Evolutionary conservation across 2,113 vertebrate genomes (phyloP).

Genomic region (Elaphurus davidianus): DNA sequence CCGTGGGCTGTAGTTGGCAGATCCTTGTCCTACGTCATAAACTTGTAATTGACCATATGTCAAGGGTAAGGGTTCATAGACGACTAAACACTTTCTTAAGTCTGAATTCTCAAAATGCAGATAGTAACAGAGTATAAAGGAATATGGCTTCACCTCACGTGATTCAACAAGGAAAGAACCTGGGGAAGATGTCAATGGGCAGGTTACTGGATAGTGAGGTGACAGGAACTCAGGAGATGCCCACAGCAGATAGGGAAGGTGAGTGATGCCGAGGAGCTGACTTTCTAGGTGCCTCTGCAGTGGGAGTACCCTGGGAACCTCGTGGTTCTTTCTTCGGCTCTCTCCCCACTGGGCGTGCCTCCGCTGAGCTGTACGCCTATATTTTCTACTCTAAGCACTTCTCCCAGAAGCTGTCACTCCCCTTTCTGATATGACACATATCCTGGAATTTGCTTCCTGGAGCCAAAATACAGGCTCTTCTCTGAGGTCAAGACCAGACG

Average conservation of each 20-base stretch:
- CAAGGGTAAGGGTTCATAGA: neutral
- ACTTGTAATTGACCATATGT: neutral
- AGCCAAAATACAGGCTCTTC: conserved; percentile 16
- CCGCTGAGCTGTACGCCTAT: neutral
- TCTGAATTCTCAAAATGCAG: conserved; percentile 34
- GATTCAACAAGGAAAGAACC: neutral
- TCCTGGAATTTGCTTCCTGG: conserved; percentile 29
- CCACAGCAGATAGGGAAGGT: neutral
- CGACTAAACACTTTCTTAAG: conserved; percentile 4
- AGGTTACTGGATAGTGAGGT: neutral
- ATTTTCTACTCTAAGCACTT: neutral
- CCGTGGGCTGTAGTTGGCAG: neutral
- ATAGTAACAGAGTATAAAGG: conserved; percentile 11
- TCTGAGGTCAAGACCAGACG: neutral
- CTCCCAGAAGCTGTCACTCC: neutral
- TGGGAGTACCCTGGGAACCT: neutral
- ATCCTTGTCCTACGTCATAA: neutral
- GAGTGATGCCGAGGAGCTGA: neutral
- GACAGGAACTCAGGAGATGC: neutral
- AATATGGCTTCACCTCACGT: neutral
- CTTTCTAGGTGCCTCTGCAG: neutral
- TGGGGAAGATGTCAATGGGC: neutral
- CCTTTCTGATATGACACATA: neutral
- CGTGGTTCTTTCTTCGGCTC: neutral
- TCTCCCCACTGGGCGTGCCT: neutral